Base-by-base conservation (phyloP, 2,797 vertebrate species). In the Chloroceryle amazona region DNA sequence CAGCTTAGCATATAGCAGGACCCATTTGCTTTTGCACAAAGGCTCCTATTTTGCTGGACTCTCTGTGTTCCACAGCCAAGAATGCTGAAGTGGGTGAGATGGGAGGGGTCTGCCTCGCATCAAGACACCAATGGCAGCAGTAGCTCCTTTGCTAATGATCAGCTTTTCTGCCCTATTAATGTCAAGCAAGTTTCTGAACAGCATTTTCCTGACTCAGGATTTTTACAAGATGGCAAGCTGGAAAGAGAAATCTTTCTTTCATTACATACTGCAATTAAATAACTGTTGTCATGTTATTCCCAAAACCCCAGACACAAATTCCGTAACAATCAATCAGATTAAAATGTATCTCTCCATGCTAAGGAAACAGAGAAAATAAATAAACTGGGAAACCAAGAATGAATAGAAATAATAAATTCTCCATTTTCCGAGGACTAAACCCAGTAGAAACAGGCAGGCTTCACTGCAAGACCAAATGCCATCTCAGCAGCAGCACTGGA, bases 21-120 rank as follows among this genome's bases (percentile, higher is more conserved):
- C 60, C 20, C 23, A 20, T 81, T 90, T 85, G 52, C 51, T 92
- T 89, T 70, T 89, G 66, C 49, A 86, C 58, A 95, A 93, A 94
- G 90, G 46, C 65, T 92, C 86, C 87, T 89, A n/a, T 87, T 92
- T 86, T 82, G 68, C 63, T 63, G 81, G 6, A 42, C 67, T 78
- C 91, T 86, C 72, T 95, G 81, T 83, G 80, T 82, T 91, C 93
- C 62, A 55, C 76, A 91, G 91, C 89, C 91, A 96, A 94, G 86
- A 86, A 74, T 37, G 52, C 83, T 67, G 70, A 94, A 95, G 80
- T 79, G 84, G 79, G 60, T 78, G 91, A 78, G 51, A 61, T 54
- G 61, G 84, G 93, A 95, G 79, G 68, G 51, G 29, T 65, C 37
- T 95, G 83, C 84, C 94, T 84, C 78, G 14, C 51, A 57, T 47